Percentiles rank a stretch among this genome's conserved stretches.
phyloP scores from a whole-genome alignment of 1,140 invertebrate genomes.

The Zaprionus africanus region DNA sequence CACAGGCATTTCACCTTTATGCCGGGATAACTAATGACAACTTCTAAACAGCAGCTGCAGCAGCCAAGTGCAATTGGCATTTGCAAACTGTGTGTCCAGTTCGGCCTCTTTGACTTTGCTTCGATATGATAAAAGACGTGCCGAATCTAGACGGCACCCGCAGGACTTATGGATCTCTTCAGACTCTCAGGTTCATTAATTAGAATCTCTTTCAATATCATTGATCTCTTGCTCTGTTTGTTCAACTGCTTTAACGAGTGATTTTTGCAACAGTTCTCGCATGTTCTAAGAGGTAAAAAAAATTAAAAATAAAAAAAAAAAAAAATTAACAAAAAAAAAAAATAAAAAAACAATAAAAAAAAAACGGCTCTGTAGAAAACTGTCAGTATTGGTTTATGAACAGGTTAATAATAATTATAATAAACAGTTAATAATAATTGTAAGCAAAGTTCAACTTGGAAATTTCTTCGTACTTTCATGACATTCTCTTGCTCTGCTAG shows the following conservation, averaged over 20 bases:
- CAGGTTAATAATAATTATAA: too few relatives aligned
- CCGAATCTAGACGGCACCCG: neutral
- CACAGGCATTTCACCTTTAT: neutral
- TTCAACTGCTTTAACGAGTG: neutral
- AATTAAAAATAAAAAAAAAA: too few relatives aligned
- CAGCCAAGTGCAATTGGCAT: constrained; percentile 2
- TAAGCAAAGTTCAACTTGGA: neutral
- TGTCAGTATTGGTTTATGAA: too few relatives aligned
- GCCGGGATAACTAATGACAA: constrained; percentile 31
- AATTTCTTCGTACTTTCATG: neutral
- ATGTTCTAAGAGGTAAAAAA: too few relatives aligned
- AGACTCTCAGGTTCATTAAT: neutral
- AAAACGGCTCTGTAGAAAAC: too few relatives aligned
- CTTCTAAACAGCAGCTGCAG: constrained; percentile 10
- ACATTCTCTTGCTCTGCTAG: neutral
- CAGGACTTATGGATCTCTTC: too few relatives aligned
- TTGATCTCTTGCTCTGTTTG: neutral
- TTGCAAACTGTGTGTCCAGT: constrained; percentile 7
- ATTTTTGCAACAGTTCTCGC: too few relatives aligned
- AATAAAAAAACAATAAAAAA: too few relatives aligned
- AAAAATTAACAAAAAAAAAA: too few relatives aligned
- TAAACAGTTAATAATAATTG: too few relatives aligned
- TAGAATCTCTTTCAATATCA: neutral
- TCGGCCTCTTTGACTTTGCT: neutral
- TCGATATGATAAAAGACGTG: neutral